Evolutionary conservation across 2,888 invertebrate genomes (phyloP), one percentile per base, ranked within the genome.

Genomic region (Drosophila robusta): DNA sequence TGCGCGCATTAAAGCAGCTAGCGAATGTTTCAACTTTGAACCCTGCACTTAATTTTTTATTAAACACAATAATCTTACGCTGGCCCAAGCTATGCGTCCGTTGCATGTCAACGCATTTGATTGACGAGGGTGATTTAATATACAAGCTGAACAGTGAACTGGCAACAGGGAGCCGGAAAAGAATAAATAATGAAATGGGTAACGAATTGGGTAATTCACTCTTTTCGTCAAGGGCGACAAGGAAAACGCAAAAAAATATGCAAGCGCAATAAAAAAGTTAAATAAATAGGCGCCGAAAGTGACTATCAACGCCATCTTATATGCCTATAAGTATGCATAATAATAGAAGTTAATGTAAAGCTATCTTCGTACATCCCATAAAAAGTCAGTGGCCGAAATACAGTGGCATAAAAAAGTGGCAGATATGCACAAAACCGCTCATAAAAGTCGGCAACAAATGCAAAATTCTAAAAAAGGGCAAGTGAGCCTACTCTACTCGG

Each of bases 111-210:
- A 85, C 87, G 67, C 70, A 78, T 73, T 81, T 83, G 89, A 89
- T 89, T 85, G 85, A 85, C 89, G 89, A 85, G 89, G 89, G 87
- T 85, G 77, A 84, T 75, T 89, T 84, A 88, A 84, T 84, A 88
- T 75, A 70, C 63, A 64, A 78, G 80, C 70, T 63, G 72, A 68
- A 72, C 50, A 12, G 54, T 7, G 24, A 58, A 32, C 39, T n/a
- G 42, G 14, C 11, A 38, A 26, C 18, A 26, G 29, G 26, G 32
- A 42, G 8, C 52, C 58, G 38, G 58, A 45, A 55, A 36, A 44
- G 14, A 44, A 12, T 34, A 12, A 16, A 29, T 36, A 52, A 46
- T 18, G 44, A 75, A 60, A 70, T 64, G 54, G 76, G 36, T 70
- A 56, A 32, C 32, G 45, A 47, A 51, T 52, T 51, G 29, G 44